Evolutionary conservation across 2,888 invertebrate genomes (phyloP).

Genomic region (Tethea ocularis): DNA sequence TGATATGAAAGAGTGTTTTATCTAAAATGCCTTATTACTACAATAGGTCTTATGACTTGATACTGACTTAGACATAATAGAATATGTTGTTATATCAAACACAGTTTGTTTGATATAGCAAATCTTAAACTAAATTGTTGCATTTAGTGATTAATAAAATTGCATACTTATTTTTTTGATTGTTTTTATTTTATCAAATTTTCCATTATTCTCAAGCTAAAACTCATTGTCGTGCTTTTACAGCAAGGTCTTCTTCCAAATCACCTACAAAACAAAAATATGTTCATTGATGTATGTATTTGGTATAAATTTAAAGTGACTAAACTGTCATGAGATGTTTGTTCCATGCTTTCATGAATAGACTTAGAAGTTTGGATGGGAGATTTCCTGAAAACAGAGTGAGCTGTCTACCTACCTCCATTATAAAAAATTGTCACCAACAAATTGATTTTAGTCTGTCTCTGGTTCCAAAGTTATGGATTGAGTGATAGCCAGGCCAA

Average conservation of each 20-base stretch:
- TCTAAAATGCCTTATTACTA: constrained; percentile 83
- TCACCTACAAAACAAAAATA: constrained; percentile 37
- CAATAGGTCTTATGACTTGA: constrained; percentile 81
- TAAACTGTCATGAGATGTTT: too few relatives aligned
- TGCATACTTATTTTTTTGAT: constrained; percentile 79
- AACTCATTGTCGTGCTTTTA: constrained; percentile 29
- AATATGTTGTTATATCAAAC: constrained; percentile 70
- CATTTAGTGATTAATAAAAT: constrained; percentile 83
- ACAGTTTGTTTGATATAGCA: constrained; percentile 66
- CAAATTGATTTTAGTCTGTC: too few relatives aligned
- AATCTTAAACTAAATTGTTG: constrained; percentile 80
- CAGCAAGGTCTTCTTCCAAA: constrained; percentile 33
- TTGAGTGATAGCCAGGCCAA: too few relatives aligned
- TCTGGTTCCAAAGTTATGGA: too few relatives aligned
- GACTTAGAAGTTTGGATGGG: too few relatives aligned
- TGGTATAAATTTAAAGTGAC: background rate
- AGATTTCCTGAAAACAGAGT: too few relatives aligned
- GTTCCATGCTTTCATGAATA: too few relatives aligned
- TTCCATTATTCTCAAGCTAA: background rate
- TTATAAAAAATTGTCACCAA: too few relatives aligned
- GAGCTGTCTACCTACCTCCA: too few relatives aligned
- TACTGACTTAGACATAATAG: constrained; percentile 78
- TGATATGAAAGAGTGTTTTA: constrained; percentile 81
- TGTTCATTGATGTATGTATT: background rate
- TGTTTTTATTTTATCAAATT: constrained; percentile 42